These are phyloP conservation scores for Lithophane socia DNA, from an alignment of 2,888 invertebrate species.

Conservation along the genomic window DNA sequence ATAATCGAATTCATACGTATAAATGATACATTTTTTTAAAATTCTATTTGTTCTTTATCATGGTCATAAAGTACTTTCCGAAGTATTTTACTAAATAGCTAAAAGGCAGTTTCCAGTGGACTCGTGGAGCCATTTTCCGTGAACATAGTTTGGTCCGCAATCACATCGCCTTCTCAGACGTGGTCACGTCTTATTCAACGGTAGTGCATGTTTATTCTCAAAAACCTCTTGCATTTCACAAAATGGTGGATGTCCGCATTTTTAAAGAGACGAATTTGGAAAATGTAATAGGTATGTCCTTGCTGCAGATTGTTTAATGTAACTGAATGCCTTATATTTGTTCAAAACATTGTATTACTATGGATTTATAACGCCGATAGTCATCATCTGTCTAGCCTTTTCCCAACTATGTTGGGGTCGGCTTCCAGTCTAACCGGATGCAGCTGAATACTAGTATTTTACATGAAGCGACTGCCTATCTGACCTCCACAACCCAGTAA, in stretches of 20 bases:
- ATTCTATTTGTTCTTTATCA: not conserved
- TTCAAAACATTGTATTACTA: not conserved
- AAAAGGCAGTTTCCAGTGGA: slow-evolving; percentile 32
- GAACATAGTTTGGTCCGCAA: slow-evolving; percentile 49
- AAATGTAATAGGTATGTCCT: not conserved
- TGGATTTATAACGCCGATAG: not conserved
- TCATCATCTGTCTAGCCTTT: no score
- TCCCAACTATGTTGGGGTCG: no score
- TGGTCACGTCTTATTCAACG: slow-evolving; percentile 45
- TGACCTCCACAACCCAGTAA: no score
- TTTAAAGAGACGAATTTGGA: slow-evolving; percentile 14
- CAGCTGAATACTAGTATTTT: no score
- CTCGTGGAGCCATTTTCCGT: slow-evolving; percentile 16
- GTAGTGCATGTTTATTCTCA: slow-evolving; percentile 52
- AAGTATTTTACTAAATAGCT: not conserved
- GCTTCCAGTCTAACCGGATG: no score
- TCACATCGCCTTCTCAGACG: slow-evolving; percentile 48
- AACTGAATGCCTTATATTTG: not conserved
- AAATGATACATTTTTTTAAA: not conserved
- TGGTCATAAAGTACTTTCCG: not conserved
- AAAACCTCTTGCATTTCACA: slow-evolving; percentile 37
- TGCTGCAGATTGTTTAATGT: not conserved
- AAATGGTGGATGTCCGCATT: slow-evolving; percentile 30
- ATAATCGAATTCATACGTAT: not conserved
- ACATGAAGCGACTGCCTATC: no score